phyloP scores from a whole-genome alignment of 1,140 invertebrate species.

The Eciton burchellii region DNA sequence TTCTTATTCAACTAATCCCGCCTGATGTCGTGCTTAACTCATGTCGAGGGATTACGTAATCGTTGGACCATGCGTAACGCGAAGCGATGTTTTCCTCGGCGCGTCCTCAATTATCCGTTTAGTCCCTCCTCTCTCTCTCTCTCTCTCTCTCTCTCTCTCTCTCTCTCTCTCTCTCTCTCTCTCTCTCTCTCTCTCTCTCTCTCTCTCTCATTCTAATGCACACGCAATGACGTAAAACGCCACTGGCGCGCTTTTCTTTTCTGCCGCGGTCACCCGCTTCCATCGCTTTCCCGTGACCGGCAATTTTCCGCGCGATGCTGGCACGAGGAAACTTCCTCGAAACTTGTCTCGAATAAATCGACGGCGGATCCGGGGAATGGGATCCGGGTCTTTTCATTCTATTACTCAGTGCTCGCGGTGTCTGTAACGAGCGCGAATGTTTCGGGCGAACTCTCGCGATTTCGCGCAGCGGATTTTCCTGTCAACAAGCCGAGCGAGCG shows the following conservation, averaged over 20 bases:
- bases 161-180: no score
- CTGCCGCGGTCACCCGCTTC: background rate
- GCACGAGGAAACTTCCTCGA: slow-evolving; percentile 25
- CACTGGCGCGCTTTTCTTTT: background rate
- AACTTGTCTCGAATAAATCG: slow-evolving; percentile 11
- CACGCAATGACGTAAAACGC: background rate
- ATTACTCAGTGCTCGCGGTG: slow-evolving; percentile 23
- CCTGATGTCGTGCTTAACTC: no score
- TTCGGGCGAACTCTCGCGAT: slow-evolving; percentile 37
- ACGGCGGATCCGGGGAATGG: background rate
- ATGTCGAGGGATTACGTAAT: no score
- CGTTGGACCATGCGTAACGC: background rate
- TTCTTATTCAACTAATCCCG: background rate
- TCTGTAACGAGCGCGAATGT: slow-evolving; percentile 35
- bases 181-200: no score
- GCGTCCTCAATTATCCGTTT: no score
- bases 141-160: no score
- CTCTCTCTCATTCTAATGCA: no score
- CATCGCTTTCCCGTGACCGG: background rate
- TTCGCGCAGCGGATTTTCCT: background rate
- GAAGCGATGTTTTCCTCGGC: background rate
- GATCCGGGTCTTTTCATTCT: slow-evolving; percentile 36
- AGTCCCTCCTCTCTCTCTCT: no score
- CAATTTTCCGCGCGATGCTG: background rate
- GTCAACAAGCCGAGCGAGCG: background rate